Evolutionary conservation across 64 coral and sea anemone species (phyloP).

Genomic region (Orbicella faveolata): DNA sequence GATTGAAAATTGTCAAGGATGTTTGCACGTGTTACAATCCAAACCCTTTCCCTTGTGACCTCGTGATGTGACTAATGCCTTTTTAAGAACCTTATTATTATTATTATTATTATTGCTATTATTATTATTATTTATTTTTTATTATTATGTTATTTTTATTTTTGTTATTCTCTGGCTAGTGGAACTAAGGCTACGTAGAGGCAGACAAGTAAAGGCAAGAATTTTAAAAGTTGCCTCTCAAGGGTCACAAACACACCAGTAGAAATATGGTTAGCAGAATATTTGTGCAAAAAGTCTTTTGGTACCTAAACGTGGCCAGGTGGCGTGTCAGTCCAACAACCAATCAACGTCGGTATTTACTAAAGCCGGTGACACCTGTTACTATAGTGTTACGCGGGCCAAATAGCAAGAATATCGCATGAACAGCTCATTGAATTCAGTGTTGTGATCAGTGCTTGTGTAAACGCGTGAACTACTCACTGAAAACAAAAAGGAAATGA

Average conservation of each 20-base stretch:
- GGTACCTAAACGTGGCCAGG: not conserved
- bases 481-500: not conserved
- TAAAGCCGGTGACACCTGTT: not conserved
- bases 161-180: too few species aligned
- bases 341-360: not conserved
- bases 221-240: not conserved
- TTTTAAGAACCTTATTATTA: too few species aligned
- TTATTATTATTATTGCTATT: too few species aligned
- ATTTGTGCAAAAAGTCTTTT: not conserved
- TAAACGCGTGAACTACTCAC: not conserved
- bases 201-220: not conserved
- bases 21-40: not conserved
- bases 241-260: not conserved
- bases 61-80: too few species aligned
- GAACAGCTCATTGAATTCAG: not conserved
- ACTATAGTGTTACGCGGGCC: not conserved
- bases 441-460: not conserved
- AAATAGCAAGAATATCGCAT: slow-evolving; percentile 3
- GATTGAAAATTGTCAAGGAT: too few species aligned
- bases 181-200: not conserved
- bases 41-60: not conserved
- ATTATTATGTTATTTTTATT: too few species aligned
- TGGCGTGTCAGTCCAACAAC: not conserved
- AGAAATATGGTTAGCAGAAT: not conserved
- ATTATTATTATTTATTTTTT: too few species aligned